phyloP scores from a whole-genome alignment of 2,113 vertebrate species.

The Nesogale talazaci region DNA sequence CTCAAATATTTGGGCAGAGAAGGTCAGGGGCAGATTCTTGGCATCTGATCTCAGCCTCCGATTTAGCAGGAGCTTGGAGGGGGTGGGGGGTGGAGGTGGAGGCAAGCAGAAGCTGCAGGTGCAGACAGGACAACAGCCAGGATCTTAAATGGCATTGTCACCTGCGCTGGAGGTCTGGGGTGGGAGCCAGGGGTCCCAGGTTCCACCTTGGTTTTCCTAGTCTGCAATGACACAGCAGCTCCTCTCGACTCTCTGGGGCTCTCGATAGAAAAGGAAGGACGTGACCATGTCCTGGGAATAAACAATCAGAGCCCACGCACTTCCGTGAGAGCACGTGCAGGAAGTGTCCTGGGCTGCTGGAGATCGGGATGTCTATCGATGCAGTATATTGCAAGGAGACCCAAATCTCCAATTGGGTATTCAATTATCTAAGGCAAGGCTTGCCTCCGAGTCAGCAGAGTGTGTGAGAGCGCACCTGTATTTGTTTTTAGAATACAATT shows the following conservation, averaged over 20 bases:
- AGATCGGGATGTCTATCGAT: neutral
- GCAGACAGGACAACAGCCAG: conserved; percentile 22
- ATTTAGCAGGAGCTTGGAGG: conserved; percentile 54
- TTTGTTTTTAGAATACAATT: neutral
- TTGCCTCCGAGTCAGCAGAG: neutral
- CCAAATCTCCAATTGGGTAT: neutral
- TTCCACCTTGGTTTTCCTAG: neutral
- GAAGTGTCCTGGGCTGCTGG: neutral
- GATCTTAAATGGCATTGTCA: neutral
- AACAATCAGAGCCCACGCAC: neutral
- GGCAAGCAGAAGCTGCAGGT: conserved; percentile 50
- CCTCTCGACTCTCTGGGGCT: neutral
- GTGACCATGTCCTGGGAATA: neutral
- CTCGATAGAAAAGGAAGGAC: neutral
- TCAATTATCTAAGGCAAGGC: neutral
- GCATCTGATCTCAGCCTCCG: conserved; percentile 61
- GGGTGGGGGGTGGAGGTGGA: neutral
- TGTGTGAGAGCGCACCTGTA: neutral
- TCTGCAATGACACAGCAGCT: neutral
- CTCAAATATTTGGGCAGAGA: conserved; percentile 78
- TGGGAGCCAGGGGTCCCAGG: neutral
- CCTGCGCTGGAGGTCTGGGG: neutral
- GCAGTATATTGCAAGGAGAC: neutral
- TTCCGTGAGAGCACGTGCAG: neutral
- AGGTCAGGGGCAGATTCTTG: conserved; percentile 76